Conservation (phyloP, 2,888 invertebrate species). For the Trachelus troglodyta region DNA sequence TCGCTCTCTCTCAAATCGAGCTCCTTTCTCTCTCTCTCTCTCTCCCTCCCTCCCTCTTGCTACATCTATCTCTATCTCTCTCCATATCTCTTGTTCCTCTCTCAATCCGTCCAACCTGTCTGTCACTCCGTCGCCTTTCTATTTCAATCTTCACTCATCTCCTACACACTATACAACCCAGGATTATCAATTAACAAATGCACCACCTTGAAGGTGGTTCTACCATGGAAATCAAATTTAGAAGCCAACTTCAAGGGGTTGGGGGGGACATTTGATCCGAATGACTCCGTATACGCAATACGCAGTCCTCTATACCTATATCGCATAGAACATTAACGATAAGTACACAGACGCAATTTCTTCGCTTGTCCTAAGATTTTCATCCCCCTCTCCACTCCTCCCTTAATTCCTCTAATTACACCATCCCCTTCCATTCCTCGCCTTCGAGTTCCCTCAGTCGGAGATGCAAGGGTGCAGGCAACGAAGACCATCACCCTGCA, state of each 20-base stretch:
- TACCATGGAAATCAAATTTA: not conserved
- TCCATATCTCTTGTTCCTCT: not conserved
- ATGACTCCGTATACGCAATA: too few species aligned
- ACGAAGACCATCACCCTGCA: not conserved
- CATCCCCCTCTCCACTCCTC: not conserved
- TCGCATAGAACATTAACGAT: not conserved
- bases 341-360: not conserved
- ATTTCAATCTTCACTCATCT: not conserved
- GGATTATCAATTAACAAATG: too few species aligned
- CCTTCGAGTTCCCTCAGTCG: not conserved
- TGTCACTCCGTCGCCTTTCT: constrained; percentile 30
- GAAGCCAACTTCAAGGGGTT: not conserved
- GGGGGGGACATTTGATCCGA: not conserved
- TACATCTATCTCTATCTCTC: constrained; percentile 16
- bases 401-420: not conserved
- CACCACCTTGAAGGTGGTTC: too few species aligned
- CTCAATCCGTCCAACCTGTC: constrained; percentile 30
- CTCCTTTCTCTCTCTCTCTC: constrained; percentile 14
- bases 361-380: not conserved
- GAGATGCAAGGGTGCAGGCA: not conserved
- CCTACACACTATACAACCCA: too few species aligned
- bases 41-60: constrained; percentile 2
- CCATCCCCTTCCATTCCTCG: not conserved
- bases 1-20: constrained; percentile 53
- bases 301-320: not conserved